Percentiles rank a stretch among this genome's conserved stretches.
These are phyloP conservation scores for Diabrotica undecimpunctata DNA, from an alignment of 1,140 invertebrate genomes.

Conservation along the genomic window DNA sequence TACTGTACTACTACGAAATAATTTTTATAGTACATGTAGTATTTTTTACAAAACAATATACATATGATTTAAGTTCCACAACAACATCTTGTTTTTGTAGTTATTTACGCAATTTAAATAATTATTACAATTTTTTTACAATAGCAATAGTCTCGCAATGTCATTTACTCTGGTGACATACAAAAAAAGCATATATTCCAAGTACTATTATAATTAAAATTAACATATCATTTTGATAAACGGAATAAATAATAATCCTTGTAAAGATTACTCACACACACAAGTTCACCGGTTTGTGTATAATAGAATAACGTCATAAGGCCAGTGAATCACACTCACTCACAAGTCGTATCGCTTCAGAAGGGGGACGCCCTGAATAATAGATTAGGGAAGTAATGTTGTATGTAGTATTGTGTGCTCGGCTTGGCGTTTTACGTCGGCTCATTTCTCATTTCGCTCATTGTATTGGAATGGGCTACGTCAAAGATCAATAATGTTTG, in stretches of 20 bases:
- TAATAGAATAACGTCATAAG: slow-evolving; percentile 2
- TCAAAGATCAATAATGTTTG: background rate
- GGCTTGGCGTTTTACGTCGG: background rate
- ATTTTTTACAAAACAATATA: too few relatives aligned
- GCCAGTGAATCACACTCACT: background rate
- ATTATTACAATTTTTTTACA: too few relatives aligned
- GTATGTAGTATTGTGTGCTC: background rate
- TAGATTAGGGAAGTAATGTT: background rate
- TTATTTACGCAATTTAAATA: too few relatives aligned
- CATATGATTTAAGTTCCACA: too few relatives aligned
- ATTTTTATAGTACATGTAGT: too few relatives aligned
- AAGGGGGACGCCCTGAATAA: slow-evolving; percentile 1
- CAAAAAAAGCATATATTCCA: too few relatives aligned
- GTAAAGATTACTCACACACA: background rate
- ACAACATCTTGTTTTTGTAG: too few relatives aligned
- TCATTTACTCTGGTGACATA: too few relatives aligned
- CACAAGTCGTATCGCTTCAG: background rate
- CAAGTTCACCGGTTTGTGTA: background rate
- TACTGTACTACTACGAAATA: too few relatives aligned
- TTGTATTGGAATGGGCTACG: background rate
- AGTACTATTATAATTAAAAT: too few relatives aligned
- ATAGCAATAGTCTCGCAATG: too few relatives aligned
- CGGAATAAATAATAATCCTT: slow-evolving; percentile 2
- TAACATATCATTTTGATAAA: background rate
- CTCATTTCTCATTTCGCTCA: background rate